These are phyloP conservation scores for Cepaea hortensis DNA, from an alignment of 2,888 invertebrate genomes.

Conservation along the genomic window DNA sequence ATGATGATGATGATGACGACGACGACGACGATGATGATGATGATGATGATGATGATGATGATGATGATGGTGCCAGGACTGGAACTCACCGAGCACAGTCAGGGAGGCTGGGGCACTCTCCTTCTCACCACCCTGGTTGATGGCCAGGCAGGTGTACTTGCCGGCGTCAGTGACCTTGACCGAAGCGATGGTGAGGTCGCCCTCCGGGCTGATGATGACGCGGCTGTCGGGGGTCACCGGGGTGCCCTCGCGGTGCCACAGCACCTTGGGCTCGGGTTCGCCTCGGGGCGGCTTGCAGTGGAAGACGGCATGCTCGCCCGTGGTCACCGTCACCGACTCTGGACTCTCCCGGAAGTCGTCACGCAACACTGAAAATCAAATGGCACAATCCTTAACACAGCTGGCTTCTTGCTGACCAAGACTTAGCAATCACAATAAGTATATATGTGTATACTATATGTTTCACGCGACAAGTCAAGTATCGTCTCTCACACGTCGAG, in stretches of 20 bases:
- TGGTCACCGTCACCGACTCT: slow-evolving; percentile 87
- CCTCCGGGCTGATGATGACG: slow-evolving; percentile 80
- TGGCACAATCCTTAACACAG: not conserved
- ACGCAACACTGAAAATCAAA: slow-evolving; percentile 82
- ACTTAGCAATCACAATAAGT: no score
- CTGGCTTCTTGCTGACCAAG: no score
- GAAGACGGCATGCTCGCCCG: slow-evolving; percentile 81
- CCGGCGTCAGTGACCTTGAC: slow-evolving; percentile 49
- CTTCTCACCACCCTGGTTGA: slow-evolving; percentile 57
- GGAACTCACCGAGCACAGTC: slow-evolving; percentile 60
- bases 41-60: no score
- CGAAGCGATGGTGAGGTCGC: slow-evolving; percentile 40
- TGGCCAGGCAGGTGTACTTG: slow-evolving; percentile 51
- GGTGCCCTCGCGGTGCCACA: slow-evolving; percentile 92
- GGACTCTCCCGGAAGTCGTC: slow-evolving; percentile 93
- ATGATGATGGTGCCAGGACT: no score
- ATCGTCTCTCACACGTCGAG: no score
- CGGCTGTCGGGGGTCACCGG: slow-evolving; percentile 78
- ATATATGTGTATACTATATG: no score
- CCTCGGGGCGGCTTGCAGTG: slow-evolving; percentile 93
- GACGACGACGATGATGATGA: no score
- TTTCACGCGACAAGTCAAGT: not conserved
- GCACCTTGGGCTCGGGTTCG: slow-evolving; percentile 90
- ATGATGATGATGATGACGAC: no score
- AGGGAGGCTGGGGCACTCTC: slow-evolving; percentile 49